Evolutionary conservation across 2,888 invertebrate species (phyloP), one percentile per base, ranked within the genome.

Genomic region (Frankliniella fusca): DNA sequence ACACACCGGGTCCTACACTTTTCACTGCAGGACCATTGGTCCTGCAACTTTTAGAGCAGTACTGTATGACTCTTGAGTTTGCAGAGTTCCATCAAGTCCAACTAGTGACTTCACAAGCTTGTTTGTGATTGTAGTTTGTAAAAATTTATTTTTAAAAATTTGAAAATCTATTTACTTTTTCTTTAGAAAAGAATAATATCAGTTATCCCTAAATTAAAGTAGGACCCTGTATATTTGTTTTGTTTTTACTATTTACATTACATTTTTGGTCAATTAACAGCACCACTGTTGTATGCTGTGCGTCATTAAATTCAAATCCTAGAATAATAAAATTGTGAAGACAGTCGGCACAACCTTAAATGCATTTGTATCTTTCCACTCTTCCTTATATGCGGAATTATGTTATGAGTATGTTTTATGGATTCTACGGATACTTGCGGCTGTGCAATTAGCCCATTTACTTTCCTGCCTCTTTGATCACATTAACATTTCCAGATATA

Each of bases 211-310:
- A 70, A 70, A 23, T 70, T 23, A 70, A 70, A 23, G 54, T 15
- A 70, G 11, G 70, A 70, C 70, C 70, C 70, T 70, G 70, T 70
- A 70, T n/a, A 70, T 70, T 70, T 70, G n/a, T 70, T 70, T 70
- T 10, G n/a, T 70, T n/a, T 70, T 70, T 70, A 23, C 70, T 70
- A 70, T 70, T 0, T 70, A 70, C 70, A 70, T n/a, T 23, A 70
- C 7, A 20, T 54, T 70, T 70, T 70, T 70, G 70, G 70, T 70
- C 70, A 70, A 70, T n/a, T 5, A 23, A 70, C 70, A 70, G 70
- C 70, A 20, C 70, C 23, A 54, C 15, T 12, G 15, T 54, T 20
- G 20, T 15, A 54, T 54, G 54, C 54, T 54, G 54, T 54, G 54
- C 54, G 54, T 54, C 15, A n/a, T n/a, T 70, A 23, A n/a, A 11